A percentile compares a stretch with the other conserved stretches of the same genome.
These are phyloP conservation scores for Hemibagrus guttatus DNA, from an alignment of 2,797 vertebrate genomes.

Conservation along the genomic window DNA sequence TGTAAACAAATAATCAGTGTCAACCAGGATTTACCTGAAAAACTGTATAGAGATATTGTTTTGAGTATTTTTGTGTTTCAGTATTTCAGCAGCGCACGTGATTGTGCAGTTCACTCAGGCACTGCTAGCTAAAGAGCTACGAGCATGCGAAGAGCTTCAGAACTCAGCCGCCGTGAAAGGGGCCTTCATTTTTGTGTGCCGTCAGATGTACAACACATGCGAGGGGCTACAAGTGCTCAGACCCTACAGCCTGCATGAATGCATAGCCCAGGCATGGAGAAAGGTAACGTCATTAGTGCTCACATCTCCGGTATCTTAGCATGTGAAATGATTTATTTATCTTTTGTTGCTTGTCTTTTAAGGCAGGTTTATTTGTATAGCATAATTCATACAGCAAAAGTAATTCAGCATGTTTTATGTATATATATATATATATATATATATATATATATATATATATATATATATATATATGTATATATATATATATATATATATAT, in stretches of 20 bases:
- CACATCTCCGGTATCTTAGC: background rate
- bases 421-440: background rate
- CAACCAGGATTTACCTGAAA: background rate
- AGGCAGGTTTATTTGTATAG: background rate
- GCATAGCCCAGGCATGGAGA: conserved; percentile 84
- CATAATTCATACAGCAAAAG: background rate
- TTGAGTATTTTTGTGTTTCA: conserved; percentile 55
- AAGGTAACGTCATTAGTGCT: conserved; percentile 75
- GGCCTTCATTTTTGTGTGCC: conserved; percentile 90
- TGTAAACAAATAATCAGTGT: background rate
- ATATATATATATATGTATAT: background rate
- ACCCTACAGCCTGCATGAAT: conserved; percentile 83
- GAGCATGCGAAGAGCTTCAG: conserved; percentile 70
- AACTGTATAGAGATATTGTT: background rate
- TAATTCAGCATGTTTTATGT: background rate
- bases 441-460: background rate
- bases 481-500: background rate
- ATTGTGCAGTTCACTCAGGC: conserved; percentile 88
- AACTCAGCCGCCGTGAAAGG: conserved; percentile 77
- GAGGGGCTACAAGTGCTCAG: conserved; percentile 86
- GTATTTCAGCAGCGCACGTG: conserved; percentile 80
- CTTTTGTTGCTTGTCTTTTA: background rate
- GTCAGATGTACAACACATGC: conserved; percentile 91
- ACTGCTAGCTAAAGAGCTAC: conserved; percentile 81
- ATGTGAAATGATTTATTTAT: background rate